Base-by-base conservation (phyloP, 2,888 invertebrate species). In the Acanthoscelides obtectus region DNA sequence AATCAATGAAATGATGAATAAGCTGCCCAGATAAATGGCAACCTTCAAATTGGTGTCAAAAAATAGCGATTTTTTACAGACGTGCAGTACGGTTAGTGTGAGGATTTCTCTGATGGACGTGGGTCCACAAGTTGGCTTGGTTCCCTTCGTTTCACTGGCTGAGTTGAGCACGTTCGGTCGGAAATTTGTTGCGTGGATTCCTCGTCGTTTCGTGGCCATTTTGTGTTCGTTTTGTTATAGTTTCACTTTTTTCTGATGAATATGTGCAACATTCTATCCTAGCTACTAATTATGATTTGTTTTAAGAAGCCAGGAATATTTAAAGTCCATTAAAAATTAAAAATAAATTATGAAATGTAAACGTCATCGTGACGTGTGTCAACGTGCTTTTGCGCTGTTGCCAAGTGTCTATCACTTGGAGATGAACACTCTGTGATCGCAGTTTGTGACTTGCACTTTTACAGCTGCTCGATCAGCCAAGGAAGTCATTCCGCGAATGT, bases 21-120 rank as follows among this genome's bases (percentile, higher is more conserved):
- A 88, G 75, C 92, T 89, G 76, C 91, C 92, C 80, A 96, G 87
- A 86, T 98, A 98, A 63, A 96, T 87, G 12, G 92, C 93, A 81
- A 97, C 92, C 88, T 95, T 96, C 73, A 94, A 89, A 83, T 92
- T 92, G 22, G 93, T 93, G 82, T 96, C 93, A 79, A 94, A 92
- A 83, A 97, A 94, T 73, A 98, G 88, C 17, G 94, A 90, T 86
- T 94, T 96, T 84, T 95, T 94, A 86, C 97, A 97, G 73, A 95
- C 85, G 83, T 95, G 94, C 84, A 97, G 89, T 66, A 96, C 87
- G 88, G 96, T 92, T 84, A 95, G 90, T 27, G 93, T 87, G 65
- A 96, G 86, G 71, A 96, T 91, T 86, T 96, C 93, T 77, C 91
- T 89, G 66, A 97, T 88, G 25, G 95, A 92, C 12, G 93, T 91